Evolutionary conservation across 2,113 vertebrate species (phyloP), one percentile per base, ranked within the genome.

Genomic region (Scatophagus argus): DNA sequence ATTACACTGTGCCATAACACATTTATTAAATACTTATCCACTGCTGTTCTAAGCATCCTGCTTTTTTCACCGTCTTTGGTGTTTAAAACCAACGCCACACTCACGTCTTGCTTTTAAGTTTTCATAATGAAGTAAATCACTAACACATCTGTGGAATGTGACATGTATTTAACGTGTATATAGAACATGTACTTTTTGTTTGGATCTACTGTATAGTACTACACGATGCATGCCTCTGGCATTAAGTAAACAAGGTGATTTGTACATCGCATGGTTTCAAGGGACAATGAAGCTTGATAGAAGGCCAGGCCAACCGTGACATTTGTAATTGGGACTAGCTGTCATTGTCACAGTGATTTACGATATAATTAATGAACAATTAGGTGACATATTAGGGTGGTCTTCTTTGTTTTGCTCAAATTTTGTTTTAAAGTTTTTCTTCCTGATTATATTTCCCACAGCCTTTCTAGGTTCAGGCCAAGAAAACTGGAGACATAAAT

Each of bases 351-450:
- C 75, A 1, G 49, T 96, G 96, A 98, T 97, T 96, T 96, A 98
- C 95, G 92, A 90, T 79, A 93, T 94, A 95, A 96, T 97, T 97
- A 96, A 95, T 94, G 91, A 93, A 94, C 95, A 96, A 97, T 98
- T 96, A 97, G 90, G 89, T 88, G 85, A 82, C 86, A 93, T 89
- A 93, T 94, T 88, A 90, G 81, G 54, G 55, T 65, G 58, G 82
- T 85, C 80, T 80, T 85, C 60, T 89, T 91, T 89, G 84, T 88
- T 85, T 89, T 68, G 38, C 31, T 38, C 19, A 56, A 68, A 29
- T 81, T 84, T 80, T 74, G 54, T 77, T 44, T 62, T 2, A 59
- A 77, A 47, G 29, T 38, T 82, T 74, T 62, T n/a, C 31, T 77
- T 34, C 29, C 29, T 38, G 8, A 66, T 81, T 76, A 55, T 34